Evolutionary conservation across 2,113 vertebrate genomes (phyloP).

Genomic region (Ptychochromis oligacanthus): DNA sequence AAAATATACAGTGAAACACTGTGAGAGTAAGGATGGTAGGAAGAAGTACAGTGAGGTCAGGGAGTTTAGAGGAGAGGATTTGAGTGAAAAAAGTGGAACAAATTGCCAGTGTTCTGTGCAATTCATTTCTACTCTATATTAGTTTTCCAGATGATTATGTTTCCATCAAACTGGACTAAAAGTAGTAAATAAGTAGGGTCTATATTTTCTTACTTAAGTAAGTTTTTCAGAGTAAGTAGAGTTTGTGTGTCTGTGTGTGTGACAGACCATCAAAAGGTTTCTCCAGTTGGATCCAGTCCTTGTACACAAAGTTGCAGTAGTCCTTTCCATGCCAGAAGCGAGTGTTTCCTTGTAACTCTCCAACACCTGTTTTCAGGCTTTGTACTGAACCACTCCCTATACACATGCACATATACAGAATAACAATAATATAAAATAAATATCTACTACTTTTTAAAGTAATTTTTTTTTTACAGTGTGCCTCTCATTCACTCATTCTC

Average conservation of each 20-base stretch:
- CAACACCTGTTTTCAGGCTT: conserved; percentile 89
- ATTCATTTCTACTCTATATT: not conserved
- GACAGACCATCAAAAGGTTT: conserved; percentile 76
- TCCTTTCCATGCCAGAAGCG: conserved; percentile 98
- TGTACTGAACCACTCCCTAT: conserved; percentile 86
- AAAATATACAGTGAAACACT: not conserved
- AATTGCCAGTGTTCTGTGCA: not conserved
- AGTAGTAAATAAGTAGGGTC: not conserved
- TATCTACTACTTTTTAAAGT: not conserved
- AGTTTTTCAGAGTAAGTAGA: not conserved
- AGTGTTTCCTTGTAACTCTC: conserved; percentile 92
- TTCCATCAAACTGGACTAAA: conserved; percentile 17
- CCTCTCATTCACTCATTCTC: not conserved
- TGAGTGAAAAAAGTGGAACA: not conserved
- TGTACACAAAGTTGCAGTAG: conserved; percentile 97
- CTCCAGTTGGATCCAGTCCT: conserved; percentile 95
- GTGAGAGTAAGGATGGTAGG: not conserved
- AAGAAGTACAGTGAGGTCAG: not conserved
- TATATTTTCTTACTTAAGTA: not conserved
- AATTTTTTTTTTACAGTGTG: not conserved
- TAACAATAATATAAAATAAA: not conserved
- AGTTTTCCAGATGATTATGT: conserved; percentile 7
- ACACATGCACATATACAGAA: conserved; percentile 14
- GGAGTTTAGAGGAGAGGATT: not conserved
- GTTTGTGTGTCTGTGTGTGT: not conserved